Percentiles rank a stretch among this genome's conserved stretches.
These are phyloP conservation scores for Megalops cyprinoides DNA, from an alignment of 2,797 vertebrate genomes.

Conservation along the genomic window DNA sequence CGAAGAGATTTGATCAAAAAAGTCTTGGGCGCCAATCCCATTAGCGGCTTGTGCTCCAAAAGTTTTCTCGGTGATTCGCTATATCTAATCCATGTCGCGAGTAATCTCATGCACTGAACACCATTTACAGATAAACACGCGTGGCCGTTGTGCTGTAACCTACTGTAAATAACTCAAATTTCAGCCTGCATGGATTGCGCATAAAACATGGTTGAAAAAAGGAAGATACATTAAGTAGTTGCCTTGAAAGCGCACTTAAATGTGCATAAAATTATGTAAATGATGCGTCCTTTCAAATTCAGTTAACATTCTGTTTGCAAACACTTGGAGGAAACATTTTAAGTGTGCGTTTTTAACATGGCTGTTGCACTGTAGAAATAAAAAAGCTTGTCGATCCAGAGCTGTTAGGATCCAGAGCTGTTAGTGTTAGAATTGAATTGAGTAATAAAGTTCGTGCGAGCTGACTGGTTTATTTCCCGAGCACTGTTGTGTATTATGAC, in stretches of 20 bases:
- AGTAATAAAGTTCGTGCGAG: neutral
- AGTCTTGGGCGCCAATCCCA: constrained; percentile 79
- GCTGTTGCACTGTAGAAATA: neutral
- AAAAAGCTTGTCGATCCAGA: neutral
- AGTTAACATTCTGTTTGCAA: neutral
- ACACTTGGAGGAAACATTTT: neutral
- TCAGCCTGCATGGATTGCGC: neutral
- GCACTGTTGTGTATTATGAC: constrained; percentile 7
- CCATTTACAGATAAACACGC: constrained; percentile 22
- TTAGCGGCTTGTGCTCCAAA: constrained; percentile 69
- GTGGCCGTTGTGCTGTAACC: constrained; percentile 10
- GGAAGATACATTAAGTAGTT: neutral
- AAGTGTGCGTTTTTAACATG: neutral
- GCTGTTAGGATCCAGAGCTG: neutral
- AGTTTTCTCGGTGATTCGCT: constrained; percentile 48
- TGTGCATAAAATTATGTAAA: neutral
- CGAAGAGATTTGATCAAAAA: constrained; percentile 80
- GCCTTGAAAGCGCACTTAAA: neutral
- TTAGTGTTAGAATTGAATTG: neutral
- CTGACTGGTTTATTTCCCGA: neutral
- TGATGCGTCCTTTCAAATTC: neutral
- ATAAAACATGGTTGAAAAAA: neutral
- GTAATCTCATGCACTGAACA: constrained; percentile 18
- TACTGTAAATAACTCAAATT: neutral
- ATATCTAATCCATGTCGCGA: constrained; percentile 52